Evolutionary conservation across 2,113 vertebrate genomes (phyloP).

Genomic region (Hyaena hyaena): DNA sequence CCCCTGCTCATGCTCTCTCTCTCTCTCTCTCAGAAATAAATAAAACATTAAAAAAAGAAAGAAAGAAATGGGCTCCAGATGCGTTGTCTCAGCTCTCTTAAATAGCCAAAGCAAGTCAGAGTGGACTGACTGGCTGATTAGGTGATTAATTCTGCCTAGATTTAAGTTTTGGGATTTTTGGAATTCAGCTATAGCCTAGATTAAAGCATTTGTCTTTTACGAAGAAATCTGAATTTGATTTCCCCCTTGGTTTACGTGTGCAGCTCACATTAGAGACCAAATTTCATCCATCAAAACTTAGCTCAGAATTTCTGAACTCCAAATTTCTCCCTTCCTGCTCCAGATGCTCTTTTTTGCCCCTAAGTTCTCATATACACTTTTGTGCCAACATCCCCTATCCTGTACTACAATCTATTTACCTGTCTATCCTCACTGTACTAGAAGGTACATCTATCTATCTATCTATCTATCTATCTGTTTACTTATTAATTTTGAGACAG

Average conservation of each 20-base stretch:
- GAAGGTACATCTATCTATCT: neutral
- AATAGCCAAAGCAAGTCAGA: neutral
- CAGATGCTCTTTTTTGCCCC: neutral
- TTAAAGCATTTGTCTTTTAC: conserved; percentile 46
- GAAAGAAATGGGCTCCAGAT: neutral
- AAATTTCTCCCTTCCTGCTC: neutral
- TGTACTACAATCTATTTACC: neutral
- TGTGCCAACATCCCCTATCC: neutral
- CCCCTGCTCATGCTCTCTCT: too few relatives aligned
- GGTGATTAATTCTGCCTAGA: conserved; percentile 48
- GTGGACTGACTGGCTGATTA: neutral
- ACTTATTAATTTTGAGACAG: too few relatives aligned
- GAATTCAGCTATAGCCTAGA: conserved; percentile 38
- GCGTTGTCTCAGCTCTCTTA: neutral
- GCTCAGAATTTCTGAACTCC: neutral
- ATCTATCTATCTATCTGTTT: too few relatives aligned
- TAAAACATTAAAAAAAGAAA: too few relatives aligned
- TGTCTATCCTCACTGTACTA: neutral
- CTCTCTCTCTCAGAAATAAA: too few relatives aligned
- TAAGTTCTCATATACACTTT: neutral
- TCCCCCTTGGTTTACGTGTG: neutral
- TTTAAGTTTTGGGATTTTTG: conserved; percentile 56
- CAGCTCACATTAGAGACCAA: neutral
- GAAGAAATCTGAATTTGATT: conserved; percentile 29
- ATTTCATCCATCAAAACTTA: conserved; percentile 1